Conservation (phyloP, 2,113 vertebrate genomes). For the Bucco capensis region DNA sequence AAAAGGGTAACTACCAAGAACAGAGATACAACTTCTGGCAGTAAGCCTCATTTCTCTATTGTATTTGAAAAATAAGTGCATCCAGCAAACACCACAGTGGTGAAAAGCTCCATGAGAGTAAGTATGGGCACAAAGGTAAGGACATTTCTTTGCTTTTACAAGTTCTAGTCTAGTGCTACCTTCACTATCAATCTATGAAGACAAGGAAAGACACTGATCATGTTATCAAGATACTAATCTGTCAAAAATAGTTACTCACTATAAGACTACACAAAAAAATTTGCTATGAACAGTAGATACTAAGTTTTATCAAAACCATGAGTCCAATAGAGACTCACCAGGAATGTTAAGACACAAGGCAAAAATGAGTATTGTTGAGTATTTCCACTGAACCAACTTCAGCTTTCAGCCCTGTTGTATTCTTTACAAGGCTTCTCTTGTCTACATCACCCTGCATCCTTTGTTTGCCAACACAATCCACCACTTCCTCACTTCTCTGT, state of each 20-base stretch:
- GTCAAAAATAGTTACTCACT: neutral
- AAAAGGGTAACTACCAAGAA: neutral
- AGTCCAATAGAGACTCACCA: neutral
- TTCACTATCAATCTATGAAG: neutral
- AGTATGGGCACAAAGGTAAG: no score
- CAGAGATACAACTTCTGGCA: neutral
- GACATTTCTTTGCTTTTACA: neutral
- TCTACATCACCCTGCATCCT: no score
- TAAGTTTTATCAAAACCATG: neutral
- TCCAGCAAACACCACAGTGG: neutral
- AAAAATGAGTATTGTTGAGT: neutral
- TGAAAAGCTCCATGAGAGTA: neutral
- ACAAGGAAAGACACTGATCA: neutral
- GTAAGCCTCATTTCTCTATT: neutral
- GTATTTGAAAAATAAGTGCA: neutral
- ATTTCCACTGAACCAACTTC: neutral
- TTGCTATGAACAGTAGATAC: neutral
- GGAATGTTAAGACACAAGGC: neutral
- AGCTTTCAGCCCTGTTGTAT: neutral
- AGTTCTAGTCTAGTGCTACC: neutral
- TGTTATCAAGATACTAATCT: neutral
- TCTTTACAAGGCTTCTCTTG: neutral
- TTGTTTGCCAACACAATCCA: neutral
- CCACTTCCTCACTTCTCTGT: neutral
- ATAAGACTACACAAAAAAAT: neutral